Evolutionary conservation across 2,888 invertebrate species (phyloP).

Genomic region (Gerris lacustris): DNA sequence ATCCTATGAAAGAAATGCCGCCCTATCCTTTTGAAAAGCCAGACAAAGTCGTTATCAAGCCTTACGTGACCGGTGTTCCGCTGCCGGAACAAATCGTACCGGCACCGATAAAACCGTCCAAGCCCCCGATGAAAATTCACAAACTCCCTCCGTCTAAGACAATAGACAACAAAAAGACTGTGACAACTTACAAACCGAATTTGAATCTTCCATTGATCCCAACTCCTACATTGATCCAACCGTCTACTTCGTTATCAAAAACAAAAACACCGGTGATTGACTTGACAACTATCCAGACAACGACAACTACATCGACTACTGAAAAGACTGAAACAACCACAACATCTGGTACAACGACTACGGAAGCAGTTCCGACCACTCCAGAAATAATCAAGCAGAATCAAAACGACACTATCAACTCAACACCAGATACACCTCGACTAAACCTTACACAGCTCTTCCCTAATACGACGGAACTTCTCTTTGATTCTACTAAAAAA

Average conservation of each 20-base stretch:
- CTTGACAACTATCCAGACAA: conserved; percentile 12
- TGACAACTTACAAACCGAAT: conserved; percentile 23
- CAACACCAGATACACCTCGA: conserved; percentile 19
- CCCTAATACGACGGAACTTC: conserved; percentile 2
- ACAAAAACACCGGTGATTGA: conserved; percentile 25
- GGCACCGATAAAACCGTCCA: conserved; percentile 23
- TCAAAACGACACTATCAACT: conserved; percentile 15
- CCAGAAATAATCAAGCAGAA: conserved; percentile 23
- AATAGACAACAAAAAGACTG: conserved; percentile 19
- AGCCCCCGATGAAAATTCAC: conserved; percentile 18
- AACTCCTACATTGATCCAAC: conserved; percentile 27
- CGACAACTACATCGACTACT: background rate
- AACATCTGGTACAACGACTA: background rate
- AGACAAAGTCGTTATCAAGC: conserved; percentile 39
- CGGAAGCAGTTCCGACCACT: conserved; percentile 1
- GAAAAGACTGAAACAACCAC: background rate
- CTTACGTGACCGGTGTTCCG: conserved; percentile 55
- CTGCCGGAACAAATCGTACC: conserved; percentile 63
- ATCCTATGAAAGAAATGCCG: conserved; percentile 35
- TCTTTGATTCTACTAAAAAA: background rate
- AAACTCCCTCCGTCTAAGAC: background rate
- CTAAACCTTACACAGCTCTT: conserved; percentile 6
- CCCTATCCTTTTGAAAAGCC: conserved; percentile 58
- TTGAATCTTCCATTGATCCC: conserved; percentile 28
- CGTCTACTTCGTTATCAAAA: conserved; percentile 21